Percentiles rank a stretch among this genome's conserved stretches.
These are phyloP conservation scores for Mormyrops boulengeri DNA, from an alignment of 2,797 vertebrate species.

Conservation along the genomic window DNA sequence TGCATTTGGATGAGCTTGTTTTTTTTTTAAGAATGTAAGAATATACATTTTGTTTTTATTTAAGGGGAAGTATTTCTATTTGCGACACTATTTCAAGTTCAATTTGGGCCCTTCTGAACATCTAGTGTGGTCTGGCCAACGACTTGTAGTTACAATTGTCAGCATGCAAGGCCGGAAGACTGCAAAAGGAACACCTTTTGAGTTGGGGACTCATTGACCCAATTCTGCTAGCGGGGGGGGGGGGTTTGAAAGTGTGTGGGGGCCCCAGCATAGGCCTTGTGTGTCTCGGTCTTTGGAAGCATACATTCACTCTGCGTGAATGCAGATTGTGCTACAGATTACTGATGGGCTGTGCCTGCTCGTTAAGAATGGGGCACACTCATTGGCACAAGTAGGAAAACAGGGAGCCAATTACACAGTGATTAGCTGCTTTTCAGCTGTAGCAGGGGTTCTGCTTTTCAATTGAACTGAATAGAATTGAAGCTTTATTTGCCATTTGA, in stretches of 20 bases:
- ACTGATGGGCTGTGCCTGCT: background rate
- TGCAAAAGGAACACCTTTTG: background rate
- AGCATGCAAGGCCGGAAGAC: background rate
- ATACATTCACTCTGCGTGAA: background rate
- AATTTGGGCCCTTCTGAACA: background rate
- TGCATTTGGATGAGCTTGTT: background rate
- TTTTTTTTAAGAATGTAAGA: background rate
- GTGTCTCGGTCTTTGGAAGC: too few relatives aligned
- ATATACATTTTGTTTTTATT: background rate
- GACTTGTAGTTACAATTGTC: background rate
- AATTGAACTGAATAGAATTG: background rate
- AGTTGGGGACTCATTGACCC: background rate
- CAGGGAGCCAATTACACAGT: background rate
- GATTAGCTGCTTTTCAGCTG: background rate
- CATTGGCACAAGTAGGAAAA: background rate
- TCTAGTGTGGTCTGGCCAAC: background rate
- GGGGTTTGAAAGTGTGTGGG: background rate
- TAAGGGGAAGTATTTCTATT: background rate
- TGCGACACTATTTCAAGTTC: background rate
- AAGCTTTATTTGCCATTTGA: background rate
- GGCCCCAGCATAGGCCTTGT: background rate
- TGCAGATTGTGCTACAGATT: background rate
- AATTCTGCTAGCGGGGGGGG: background rate
- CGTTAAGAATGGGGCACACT: background rate
- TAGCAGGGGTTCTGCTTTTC: background rate